A percentile compares a stretch with the other conserved stretches of the same genome.
phyloP scores from a whole-genome alignment of 1,140 invertebrate genomes.

The Dryas iulia region DNA sequence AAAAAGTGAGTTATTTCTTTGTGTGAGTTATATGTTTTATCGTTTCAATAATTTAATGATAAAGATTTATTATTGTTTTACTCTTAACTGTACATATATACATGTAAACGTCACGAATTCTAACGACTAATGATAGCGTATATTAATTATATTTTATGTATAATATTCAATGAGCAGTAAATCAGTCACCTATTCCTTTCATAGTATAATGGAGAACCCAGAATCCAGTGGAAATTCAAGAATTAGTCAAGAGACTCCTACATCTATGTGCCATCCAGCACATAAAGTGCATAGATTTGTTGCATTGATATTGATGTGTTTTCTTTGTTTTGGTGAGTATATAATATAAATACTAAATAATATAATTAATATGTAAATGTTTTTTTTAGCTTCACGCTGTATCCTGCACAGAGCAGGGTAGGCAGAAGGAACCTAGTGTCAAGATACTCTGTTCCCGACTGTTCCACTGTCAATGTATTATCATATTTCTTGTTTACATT shows the following conservation, averaged over 20 bases:
- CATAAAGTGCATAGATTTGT: slow-evolving; percentile 63
- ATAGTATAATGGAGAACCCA: slow-evolving; percentile 50
- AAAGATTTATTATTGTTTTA: not conserved
- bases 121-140: not conserved
- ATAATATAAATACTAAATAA: too few relatives aligned
- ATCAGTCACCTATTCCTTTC: not conserved
- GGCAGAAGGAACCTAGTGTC: too few relatives aligned
- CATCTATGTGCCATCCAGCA: slow-evolving; percentile 65
- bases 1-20: not conserved
- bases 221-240: slow-evolving; percentile 40
- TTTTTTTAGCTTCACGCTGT: too few relatives aligned
- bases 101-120: too few relatives aligned
- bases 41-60: not conserved
- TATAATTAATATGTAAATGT: too few relatives aligned
- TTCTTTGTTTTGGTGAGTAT: slow-evolving; percentile 73
- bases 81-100: not conserved
- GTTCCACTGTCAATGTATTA: too few relatives aligned
- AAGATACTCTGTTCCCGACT: too few relatives aligned
- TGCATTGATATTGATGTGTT: slow-evolving; percentile 69
- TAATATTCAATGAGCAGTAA: not conserved
- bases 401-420: too few relatives aligned
- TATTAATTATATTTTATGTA: not conserved
- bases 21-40: not conserved
- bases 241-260: slow-evolving; percentile 32
- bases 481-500: too few relatives aligned